Evolutionary conservation across 2,113 vertebrate species (phyloP).

Genomic region (Campylomormyrus numenius): DNA sequence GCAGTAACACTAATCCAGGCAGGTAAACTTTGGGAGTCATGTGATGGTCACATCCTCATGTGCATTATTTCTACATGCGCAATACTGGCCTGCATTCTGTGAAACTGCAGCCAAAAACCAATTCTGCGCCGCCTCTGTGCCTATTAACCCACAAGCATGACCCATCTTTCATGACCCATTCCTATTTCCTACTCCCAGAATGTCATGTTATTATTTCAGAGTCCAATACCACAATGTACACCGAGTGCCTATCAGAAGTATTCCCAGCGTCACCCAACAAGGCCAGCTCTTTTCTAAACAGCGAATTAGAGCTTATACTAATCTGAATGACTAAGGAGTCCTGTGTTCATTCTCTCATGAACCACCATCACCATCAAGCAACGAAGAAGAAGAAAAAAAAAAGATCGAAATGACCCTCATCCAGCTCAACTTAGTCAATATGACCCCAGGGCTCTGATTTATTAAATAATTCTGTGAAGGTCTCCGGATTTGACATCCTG

Average conservation of each 20-base stretch:
- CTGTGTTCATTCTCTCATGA: not conserved
- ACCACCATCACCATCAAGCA: not conserved
- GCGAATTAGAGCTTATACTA: not conserved
- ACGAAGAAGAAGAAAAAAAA: not conserved
- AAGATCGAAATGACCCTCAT: not conserved
- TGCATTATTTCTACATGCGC: not conserved
- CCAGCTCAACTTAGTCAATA: not conserved
- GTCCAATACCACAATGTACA: not conserved
- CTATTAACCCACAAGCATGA: not conserved
- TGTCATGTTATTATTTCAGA: not conserved
- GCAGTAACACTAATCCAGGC: not conserved
- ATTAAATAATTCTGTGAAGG: not conserved
- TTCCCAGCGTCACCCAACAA: not conserved
- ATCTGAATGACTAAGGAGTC: not conserved
- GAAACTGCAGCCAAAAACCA: not conserved
- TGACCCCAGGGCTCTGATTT: not conserved
- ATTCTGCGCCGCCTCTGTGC: not conserved
- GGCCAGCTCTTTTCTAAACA: not conserved
- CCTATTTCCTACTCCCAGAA: not conserved
- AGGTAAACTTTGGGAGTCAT: not conserved
- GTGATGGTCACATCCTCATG: not conserved
- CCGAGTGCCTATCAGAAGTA: not conserved
- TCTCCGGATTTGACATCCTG: not conserved
- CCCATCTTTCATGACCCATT: not conserved
- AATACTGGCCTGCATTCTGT: not conserved